Evolutionary conservation across 2,113 vertebrate genomes (phyloP), one percentile per base, ranked within the genome.

Genomic region (Gallinago jamesoni): DNA sequence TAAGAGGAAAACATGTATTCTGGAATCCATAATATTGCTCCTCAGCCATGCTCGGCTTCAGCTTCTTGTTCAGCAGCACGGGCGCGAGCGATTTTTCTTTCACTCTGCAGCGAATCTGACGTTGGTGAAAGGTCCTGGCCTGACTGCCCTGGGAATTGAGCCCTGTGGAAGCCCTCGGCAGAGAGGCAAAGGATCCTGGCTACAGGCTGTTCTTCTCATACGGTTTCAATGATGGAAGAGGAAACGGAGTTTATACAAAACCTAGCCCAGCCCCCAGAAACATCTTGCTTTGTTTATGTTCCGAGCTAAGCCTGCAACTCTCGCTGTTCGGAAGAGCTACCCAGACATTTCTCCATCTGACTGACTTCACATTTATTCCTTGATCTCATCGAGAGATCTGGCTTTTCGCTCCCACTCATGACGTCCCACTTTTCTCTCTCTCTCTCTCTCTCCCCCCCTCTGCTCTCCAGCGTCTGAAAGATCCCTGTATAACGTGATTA

Each of bases 271-370:
- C 91, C 96, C 96, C 94, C 92, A 89, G 91, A 94, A 96, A 92
- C 87, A 95, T 93, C 92, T 96, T 85, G 62, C 92, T 95, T 96
- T 96, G 96, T 95, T 97, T 96, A 95, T 95, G 89, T 96, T 95
- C 74, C 1, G 20, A 95, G 94, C 94, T 86, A 47, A 90, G 94
- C 64, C 93, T 84, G 85, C 0, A n/a, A 90, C 92, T 96, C 92
- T 68, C 10, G 3, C 90, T 86, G 43, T 82, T 95, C 24, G 43
- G 69, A 84, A 95, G 87, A 95, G 80, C 88, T 84, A 93, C 57
- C 86, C 96, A 93, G 96, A 72, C 88, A 68, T 97, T 92, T 94
- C 95, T 92, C 93, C 94, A 92, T 95, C 88, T 96, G 88, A 96
- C 85, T 95, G 95, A 87, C 83, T 96, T 87, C 47, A 84, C 89